These are phyloP conservation scores for Dendrophyllia cribrosa DNA, from an alignment of 64 coral and sea anemone species.

Conservation along the genomic window DNA sequence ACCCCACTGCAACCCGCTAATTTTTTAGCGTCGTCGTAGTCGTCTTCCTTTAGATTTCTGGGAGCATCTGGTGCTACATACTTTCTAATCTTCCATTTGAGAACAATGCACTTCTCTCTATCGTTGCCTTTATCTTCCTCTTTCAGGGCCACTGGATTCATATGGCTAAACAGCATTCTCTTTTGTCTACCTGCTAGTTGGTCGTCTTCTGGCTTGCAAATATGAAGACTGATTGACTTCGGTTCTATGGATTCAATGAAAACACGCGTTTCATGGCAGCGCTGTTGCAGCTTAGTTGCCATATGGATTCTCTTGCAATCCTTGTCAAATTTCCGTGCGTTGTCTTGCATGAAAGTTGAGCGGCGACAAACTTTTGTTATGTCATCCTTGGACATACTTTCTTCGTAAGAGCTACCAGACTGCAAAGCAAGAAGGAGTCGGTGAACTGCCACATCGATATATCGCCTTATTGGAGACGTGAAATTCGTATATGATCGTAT, in stretches of 20 bases:
- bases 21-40: too few relatives aligned
- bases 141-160: slow-evolving; percentile 42
- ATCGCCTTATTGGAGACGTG: slow-evolving; percentile 93
- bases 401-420: neutral
- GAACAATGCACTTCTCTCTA: neutral
- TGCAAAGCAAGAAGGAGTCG: slow-evolving; percentile 47
- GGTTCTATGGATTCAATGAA: slow-evolving; percentile 66
- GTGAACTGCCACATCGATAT: slow-evolving; percentile 89
- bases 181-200: slow-evolving; percentile 57
- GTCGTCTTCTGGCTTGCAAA: slow-evolving; percentile 52
- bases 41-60: neutral
- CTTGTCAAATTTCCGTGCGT: slow-evolving; percentile 75
- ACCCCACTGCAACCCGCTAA: too few relatives aligned
- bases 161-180: slow-evolving; percentile 25
- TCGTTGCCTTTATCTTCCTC: neutral
- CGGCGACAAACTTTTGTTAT: slow-evolving; percentile 74
- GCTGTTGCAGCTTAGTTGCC: slow-evolving; percentile 50
- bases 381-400: slow-evolving; percentile 28
- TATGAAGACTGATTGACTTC: slow-evolving; percentile 60
- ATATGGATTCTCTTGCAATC: slow-evolving; percentile 73
- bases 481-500: slow-evolving; percentile 74
- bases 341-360: slow-evolving; percentile 65
- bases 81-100: slow-evolving; percentile 41
- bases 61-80: slow-evolving; percentile 17
- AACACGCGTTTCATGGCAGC: slow-evolving; percentile 24